Evolutionary conservation across 2,797 vertebrate genomes (phyloP).

Genomic region (Ctenosaura bakeri): DNA sequence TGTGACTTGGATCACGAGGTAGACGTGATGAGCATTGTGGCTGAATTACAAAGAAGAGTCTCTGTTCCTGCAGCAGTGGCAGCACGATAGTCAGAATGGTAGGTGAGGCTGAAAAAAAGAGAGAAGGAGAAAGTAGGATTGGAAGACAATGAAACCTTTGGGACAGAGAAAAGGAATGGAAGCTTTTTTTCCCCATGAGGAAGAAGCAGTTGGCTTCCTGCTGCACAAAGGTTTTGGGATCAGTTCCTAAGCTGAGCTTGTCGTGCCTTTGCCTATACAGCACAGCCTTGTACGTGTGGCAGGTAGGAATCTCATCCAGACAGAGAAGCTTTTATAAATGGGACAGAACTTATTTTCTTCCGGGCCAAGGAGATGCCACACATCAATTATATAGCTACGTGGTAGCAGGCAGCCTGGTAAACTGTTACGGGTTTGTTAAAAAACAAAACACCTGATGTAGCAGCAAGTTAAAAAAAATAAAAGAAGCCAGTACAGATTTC

Average conservation of each 20-base stretch:
- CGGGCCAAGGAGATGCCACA: not conserved
- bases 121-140: not conserved
- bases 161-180: not conserved
- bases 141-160: not conserved
- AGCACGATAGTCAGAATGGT: not conserved
- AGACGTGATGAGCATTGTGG: not conserved
- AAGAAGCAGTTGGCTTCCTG: not conserved
- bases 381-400: not conserved
- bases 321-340: not conserved
- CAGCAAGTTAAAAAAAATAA: not conserved
- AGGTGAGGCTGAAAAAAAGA: not conserved
- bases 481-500: not conserved
- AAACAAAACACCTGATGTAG: not conserved
- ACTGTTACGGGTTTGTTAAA: not conserved
- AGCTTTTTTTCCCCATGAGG: not conserved
- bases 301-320: not conserved
- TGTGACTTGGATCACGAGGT: not conserved
- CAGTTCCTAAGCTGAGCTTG: not conserved
- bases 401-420: not conserved
- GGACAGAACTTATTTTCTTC: not conserved
- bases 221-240: not conserved
- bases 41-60: not conserved
- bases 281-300: not conserved
- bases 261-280: not conserved
- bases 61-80: not conserved